Base-by-base conservation (phyloP, 2,113 vertebrate species). In the Epinephelus moara region DNA sequence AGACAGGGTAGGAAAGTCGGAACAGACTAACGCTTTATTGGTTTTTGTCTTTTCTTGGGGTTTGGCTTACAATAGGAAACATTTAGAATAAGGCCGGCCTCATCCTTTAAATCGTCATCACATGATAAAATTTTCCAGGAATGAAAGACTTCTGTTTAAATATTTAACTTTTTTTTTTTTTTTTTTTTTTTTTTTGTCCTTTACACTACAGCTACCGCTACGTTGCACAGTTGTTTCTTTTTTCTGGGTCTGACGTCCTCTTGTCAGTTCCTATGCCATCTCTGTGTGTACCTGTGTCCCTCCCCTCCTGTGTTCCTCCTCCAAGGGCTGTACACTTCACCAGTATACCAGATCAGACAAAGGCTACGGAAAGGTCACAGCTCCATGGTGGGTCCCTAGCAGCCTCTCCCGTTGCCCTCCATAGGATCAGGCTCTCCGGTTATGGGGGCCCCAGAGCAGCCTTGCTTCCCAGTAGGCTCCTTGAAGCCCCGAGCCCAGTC, bases 311-410 rank as follows among this genome's bases (percentile, higher is more conserved):
- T 74, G 45, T 45, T 79, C 67, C n/a, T 69, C 68, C 62, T 77
- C 75, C 19, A 45, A 49, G 55, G 63, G 40, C 63, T 80, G 6
- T 13, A 53, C 66, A 23, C 50, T 61, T 84, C 74, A 75, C 62
- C 56, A 84, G 82, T 75, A 47, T 62, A 78, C 53, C 27, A 78
- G 78, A 81, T 88, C 62, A 87, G 55, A 71, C 50, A 73, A 57
- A 82, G 76, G 86, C 90, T 85, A 52, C 68, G 71, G 67, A 92
- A 93, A 94, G 90, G 91, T 93, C 91, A 91, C 6, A 66, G 70
- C 89, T 88, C 85, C 72, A 75, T 64, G 80, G 83, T 86, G 55
- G 84, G 81, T 78, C 84, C 69, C 55, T 76, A 50, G 78, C 81
- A 88, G 57, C 37, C 47, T 81, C 67, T 82, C 80, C 87, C 25